Evolutionary conservation across 2,113 vertebrate genomes (phyloP).

Genomic region (Xiphias gladius): DNA sequence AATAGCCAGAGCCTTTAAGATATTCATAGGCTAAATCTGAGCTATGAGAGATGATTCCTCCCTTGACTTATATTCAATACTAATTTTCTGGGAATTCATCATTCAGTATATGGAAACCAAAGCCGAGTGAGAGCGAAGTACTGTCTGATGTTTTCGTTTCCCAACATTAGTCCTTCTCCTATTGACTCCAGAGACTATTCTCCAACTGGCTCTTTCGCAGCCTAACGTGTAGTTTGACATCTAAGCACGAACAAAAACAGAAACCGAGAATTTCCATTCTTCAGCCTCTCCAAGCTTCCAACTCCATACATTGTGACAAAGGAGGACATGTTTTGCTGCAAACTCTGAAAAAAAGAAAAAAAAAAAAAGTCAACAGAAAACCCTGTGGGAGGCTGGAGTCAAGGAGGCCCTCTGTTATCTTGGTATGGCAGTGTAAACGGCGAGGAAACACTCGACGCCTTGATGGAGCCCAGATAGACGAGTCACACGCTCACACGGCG

Average conservation of each 20-base stretch:
- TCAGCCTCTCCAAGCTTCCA: slow-evolving; percentile 35
- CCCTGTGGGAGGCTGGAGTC: slow-evolving; percentile 71
- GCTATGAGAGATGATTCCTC: slow-evolving; percentile 54
- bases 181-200: neutral
- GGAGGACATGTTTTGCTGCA: slow-evolving; percentile 48
- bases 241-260: slow-evolving; percentile 10
- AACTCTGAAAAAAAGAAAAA: slow-evolving; percentile 46
- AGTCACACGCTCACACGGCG: slow-evolving; percentile 56
- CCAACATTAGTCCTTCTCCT: slow-evolving; percentile 26
- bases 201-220: neutral
- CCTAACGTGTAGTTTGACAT: slow-evolving; percentile 33
- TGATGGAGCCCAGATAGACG: slow-evolving; percentile 77
- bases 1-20: slow-evolving; percentile 51
- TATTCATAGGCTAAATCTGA: slow-evolving; percentile 54
- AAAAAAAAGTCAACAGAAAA: slow-evolving; percentile 62
- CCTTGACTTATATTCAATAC: slow-evolving; percentile 62
- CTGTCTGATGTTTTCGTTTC: slow-evolving; percentile 42
- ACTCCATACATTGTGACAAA: slow-evolving; percentile 53
- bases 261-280: neutral
- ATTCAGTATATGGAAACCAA: slow-evolving; percentile 43
- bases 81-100: slow-evolving; percentile 59
- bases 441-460: slow-evolving; percentile 66
- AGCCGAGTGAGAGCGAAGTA: slow-evolving; percentile 34
- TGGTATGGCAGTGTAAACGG: slow-evolving; percentile 76
- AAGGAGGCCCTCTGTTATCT: slow-evolving; percentile 75